These are phyloP conservation scores for Mus pahari DNA, from an alignment of 2,113 vertebrate genomes.

Conservation along the genomic window DNA sequence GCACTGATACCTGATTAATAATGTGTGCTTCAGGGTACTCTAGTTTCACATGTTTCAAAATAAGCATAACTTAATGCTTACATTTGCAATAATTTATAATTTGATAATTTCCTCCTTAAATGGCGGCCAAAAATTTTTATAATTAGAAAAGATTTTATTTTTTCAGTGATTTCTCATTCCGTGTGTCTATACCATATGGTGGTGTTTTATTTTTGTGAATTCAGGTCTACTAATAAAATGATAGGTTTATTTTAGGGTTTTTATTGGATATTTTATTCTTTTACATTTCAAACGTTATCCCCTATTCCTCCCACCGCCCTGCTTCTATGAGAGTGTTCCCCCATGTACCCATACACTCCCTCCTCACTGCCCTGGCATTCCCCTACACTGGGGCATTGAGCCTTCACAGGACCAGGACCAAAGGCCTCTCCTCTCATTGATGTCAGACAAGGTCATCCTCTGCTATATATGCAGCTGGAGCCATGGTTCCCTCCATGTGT, in stretches of 20 bases:
- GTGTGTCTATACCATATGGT: neutral
- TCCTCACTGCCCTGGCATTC: no score
- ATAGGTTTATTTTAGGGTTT: neutral
- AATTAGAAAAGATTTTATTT: neutral
- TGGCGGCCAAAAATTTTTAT: neutral
- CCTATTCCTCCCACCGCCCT: no score
- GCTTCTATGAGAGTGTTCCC: no score
- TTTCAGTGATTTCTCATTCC: constrained; percentile 5
- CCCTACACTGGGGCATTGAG: no score
- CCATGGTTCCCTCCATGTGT: no score
- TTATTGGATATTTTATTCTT: no score
- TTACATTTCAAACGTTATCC: no score
- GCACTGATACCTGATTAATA: neutral
- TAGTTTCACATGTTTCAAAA: neutral
- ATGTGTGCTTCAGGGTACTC: neutral
- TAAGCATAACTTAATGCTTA: neutral
- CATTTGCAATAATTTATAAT: neutral
- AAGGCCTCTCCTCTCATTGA: no score
- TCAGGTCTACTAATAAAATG: neutral
- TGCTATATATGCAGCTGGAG: no score
- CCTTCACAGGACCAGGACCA: no score
- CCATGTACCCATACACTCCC: no score
- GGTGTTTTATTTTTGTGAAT: constrained; percentile 13
- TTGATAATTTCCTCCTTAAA: neutral
- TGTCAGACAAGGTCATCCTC: no score